A percentile compares a stretch with the other conserved stretches of the same genome.
Conservation (phyloP, 37 sponge, comb jelly and placozoan species). For the Diacarnus erythraeanus region DNA sequence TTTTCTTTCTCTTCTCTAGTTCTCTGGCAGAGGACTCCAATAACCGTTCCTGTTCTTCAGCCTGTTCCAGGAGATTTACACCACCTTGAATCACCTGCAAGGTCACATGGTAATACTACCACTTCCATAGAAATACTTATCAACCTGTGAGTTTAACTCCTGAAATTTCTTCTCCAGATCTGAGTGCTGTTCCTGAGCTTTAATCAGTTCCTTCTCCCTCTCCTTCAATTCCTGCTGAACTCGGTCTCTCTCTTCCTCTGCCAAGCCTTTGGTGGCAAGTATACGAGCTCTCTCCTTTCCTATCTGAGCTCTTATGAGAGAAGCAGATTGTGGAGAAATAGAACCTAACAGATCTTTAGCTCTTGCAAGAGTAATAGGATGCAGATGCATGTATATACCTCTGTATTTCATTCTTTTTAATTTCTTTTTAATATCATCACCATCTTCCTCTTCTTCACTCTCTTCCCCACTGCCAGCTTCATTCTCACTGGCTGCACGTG, state of each 20-base stretch:
- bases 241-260: conserved; percentile 76
- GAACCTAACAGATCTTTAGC: conserved; percentile 17
- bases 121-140: neutral
- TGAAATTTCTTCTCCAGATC: conserved; percentile 77
- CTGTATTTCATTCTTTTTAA: conserved; percentile 9
- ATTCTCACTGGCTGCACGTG: conserved; percentile 24
- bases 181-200: conserved; percentile 83
- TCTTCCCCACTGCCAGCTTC: conserved; percentile 52
- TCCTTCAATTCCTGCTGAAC: conserved; percentile 66
- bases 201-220: conserved; percentile 77
- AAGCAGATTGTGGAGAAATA: conserved; percentile 57
- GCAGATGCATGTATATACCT: too few species aligned
- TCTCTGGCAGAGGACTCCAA: conserved; percentile 89
- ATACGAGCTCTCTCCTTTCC: conserved; percentile 77
- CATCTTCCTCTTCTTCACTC: conserved; percentile 30
- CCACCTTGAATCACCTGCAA: conserved; percentile 96
- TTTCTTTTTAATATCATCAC: neutral
- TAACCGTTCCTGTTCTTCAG: conserved; percentile 91
- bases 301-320: conserved; percentile 52
- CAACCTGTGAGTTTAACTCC: conserved; percentile 71
- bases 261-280: conserved; percentile 72
- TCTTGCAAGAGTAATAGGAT: too few species aligned
- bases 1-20: conserved; percentile 74
- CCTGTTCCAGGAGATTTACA: conserved; percentile 96
- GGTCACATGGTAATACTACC: too few species aligned